Evolutionary conservation across 2,888 invertebrate species (phyloP).

Genomic region (Cartodere bifasciata): DNA sequence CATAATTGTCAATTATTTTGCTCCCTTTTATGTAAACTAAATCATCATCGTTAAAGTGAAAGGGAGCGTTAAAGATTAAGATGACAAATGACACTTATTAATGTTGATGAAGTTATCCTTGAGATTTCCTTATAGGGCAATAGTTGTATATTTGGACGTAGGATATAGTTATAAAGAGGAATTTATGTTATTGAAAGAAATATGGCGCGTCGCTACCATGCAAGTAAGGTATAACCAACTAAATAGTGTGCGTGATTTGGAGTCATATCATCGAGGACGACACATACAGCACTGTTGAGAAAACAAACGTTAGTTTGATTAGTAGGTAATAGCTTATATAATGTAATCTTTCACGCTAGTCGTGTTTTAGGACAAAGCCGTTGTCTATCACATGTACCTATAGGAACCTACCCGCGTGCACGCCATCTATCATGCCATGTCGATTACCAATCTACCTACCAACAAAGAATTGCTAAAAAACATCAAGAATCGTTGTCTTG

Average conservation of each 20-base stretch:
- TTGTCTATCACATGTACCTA: conserved; percentile 24
- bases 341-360: conserved; percentile 30
- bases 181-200: no score
- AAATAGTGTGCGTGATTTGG: conserved; percentile 23
- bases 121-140: no score
- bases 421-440: conserved; percentile 20
- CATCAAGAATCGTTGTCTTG: conserved; percentile 29
- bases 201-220: no score
- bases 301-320: conserved; percentile 30
- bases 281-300: conserved; percentile 29
- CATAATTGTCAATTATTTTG: no score
- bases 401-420: conserved; percentile 18
- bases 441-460: no score
- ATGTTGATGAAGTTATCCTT: no score
- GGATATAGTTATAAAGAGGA: no score
- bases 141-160: no score
- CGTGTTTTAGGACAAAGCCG: conserved; percentile 23
- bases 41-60: no score
- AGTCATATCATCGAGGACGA: conserved; percentile 25
- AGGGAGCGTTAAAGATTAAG: no score
- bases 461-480: conserved; percentile 20
- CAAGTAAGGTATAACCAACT: conserved; percentile 7
- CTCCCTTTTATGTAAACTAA: no score
- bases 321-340: conserved; percentile 29
- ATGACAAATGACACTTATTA: no score